phyloP scores from a whole-genome alignment of 2,113 vertebrate genomes.

The Platanista minor region DNA sequence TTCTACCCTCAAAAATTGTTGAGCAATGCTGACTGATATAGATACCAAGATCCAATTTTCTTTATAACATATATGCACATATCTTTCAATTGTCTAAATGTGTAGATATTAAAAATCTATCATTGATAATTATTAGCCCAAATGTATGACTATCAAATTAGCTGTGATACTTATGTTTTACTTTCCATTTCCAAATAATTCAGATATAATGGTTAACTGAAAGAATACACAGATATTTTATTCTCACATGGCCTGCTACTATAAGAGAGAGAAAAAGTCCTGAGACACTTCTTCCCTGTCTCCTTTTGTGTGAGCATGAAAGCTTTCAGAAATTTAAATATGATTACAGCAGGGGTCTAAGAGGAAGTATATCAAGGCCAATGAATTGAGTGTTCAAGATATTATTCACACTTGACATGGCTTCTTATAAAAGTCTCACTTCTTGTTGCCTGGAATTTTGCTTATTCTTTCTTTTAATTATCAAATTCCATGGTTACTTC shows the following conservation, averaged over 20 bases:
- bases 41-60: slow-evolving; percentile 20
- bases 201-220: slow-evolving; percentile 13
- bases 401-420: slow-evolving; percentile 69
- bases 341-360: slow-evolving; percentile 34
- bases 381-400: slow-evolving; percentile 62
- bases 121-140: background rate
- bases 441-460: slow-evolving; percentile 61
- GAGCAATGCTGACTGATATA: background rate
- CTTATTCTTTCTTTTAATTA: slow-evolving; percentile 66
- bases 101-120: background rate
- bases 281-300: background rate
- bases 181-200: slow-evolving; percentile 29
- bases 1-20: slow-evolving; percentile 45
- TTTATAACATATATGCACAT: background rate
- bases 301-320: slow-evolving; percentile 31
- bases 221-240: background rate
- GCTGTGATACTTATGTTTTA: background rate
- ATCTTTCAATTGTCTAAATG: background rate
- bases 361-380: slow-evolving; percentile 44
- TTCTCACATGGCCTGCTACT: background rate
- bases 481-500: slow-evolving; percentile 75
- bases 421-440: slow-evolving; percentile 64
- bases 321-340: slow-evolving; percentile 41
- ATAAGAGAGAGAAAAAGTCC: background rate
- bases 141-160: background rate